Base-by-base conservation (phyloP, 1,140 invertebrate species). In the Solen grandis region DNA sequence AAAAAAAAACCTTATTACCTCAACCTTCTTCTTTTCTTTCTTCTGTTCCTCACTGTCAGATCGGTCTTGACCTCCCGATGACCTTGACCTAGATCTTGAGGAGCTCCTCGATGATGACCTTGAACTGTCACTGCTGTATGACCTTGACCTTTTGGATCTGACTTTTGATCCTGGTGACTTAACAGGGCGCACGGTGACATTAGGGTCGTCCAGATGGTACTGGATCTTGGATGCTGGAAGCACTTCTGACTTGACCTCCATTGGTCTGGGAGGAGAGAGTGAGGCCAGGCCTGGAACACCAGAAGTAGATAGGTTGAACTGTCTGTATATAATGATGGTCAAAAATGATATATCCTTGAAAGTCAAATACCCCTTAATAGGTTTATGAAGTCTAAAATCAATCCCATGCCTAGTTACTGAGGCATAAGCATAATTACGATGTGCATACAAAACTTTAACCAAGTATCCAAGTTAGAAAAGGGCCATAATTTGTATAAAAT, bases 1-100 rank as follows among this genome's bases (percentile, higher is more conserved):
- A n/a, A n/a, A n/a, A n/a, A n/a, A n/a, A n/a, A n/a, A n/a, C n/a
- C n/a, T n/a, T n/a, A n/a, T n/a, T n/a, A n/a, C 77, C 77, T 80
- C 77, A 72, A 80, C 33, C 57, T 80, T 80, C 14, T 80, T 80
- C 33, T 72, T 80, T 38, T 80, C 77, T 36, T 80, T 78, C 62
- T 60, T 65, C 55, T 73, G 36, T 55, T 80, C 77, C 22, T 73
- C 77, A 8, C 38, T 41, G n/a, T 72, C 68, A 25, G 52, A 63
- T 25, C 46, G 50, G 52, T 52, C 46, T 3, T n/a, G n/a, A n/a
- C 5, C 29, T 33, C 52, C 57, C 33, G 33, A 41, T 38, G 74
- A 76, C 59, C 60, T 59, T 65, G 77, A 80, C 41, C 77, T 72
- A 65, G 77, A 80, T 19, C 57, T 62, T 36, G 54, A 57, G 5